A percentile compares a stretch with the other conserved stretches of the same genome.
These are phyloP conservation scores for Tetraneura akinire DNA, from an alignment of 1,140 invertebrate species.

Conservation along the genomic window DNA sequence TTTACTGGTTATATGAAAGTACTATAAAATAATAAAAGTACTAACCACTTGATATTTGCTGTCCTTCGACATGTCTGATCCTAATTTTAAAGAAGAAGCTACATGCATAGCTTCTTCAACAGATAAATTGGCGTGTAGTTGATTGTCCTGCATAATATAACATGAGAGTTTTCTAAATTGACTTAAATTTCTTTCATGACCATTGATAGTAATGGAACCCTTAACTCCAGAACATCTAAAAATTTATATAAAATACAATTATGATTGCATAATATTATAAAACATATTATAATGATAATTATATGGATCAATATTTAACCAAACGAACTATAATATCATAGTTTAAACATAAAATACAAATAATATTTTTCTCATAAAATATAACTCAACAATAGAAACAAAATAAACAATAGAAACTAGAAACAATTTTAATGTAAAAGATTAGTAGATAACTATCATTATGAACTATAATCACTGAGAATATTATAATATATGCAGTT, in stretches of 20 bases:
- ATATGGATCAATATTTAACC: background rate
- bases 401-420: background rate
- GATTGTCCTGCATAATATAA: conserved; percentile 98
- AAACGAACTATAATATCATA: background rate
- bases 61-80: conserved; percentile 67
- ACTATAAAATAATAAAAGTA: conserved; percentile 18
- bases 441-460: background rate
- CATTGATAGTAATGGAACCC: conserved; percentile 83
- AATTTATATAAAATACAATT: conserved; percentile 55
- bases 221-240: conserved; percentile 73
- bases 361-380: background rate
- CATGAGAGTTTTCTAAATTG: conserved; percentile 91
- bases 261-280: background rate
- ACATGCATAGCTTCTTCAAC: conserved; percentile 93
- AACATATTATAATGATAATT: background rate
- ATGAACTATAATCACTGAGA: background rate
- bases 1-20: background rate
- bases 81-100: conserved; percentile 86
- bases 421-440: background rate
- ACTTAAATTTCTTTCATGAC: conserved; percentile 81
- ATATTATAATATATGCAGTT: background rate
- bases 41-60: conserved; percentile 84
- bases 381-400: background rate
- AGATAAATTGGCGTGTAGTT: conserved; percentile 88
- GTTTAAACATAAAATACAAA: background rate